Base-by-base conservation (phyloP, 2,113 vertebrate genomes). In the Lamprotornis superbus region DNA sequence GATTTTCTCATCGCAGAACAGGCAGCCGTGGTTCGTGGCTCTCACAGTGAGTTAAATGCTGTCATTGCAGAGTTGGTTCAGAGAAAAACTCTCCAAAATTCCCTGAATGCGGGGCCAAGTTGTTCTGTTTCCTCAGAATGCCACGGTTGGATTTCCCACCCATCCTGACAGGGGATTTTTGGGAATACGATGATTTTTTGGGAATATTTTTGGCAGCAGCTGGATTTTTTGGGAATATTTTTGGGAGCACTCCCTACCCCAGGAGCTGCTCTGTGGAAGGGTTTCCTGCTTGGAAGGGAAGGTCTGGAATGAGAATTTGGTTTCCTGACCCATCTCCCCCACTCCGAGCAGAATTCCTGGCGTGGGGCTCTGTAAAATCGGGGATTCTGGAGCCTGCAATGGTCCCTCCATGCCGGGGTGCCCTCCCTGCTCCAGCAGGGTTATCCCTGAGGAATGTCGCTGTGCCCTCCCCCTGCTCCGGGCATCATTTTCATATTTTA, bases 241-340 rank as follows among this genome's bases (percentile, higher is more conserved):
- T 46, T 46, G 44, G 44, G 44, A 46, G 37, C 27, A 0, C 22
- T 70, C 5, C 25, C 69, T 7, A 0, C 22, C 42, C 18, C 37
- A 5, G 21, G 73, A n/a, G 19, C 0, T 27, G 28, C 28, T n/a
- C 0, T 1, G 0, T 8, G 69, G 46, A 23, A n/a, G 27, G 0
- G 9, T 10, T 73, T 71, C 37, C 18, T 31, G 28, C 42, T 9
- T 3, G 24, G 59, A 27, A 68, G 30, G 16, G 81, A n/a, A 68
- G 44, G 7, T 18, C 24, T 3, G 10, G 31, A 22, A 22, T 0
- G 1, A 31, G 28, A 6, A 44, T 24, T 28, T 7, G 30, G 0
- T 22, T 24, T 50, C 21, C 79, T 28, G 39, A 15, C 9, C 0
- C 1, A 4, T 3, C 23, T 50, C 9, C 15, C 18, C 18, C 7